These are phyloP conservation scores for Coleophora flavipennella DNA, from an alignment of 2,888 invertebrate genomes.

Conservation along the genomic window DNA sequence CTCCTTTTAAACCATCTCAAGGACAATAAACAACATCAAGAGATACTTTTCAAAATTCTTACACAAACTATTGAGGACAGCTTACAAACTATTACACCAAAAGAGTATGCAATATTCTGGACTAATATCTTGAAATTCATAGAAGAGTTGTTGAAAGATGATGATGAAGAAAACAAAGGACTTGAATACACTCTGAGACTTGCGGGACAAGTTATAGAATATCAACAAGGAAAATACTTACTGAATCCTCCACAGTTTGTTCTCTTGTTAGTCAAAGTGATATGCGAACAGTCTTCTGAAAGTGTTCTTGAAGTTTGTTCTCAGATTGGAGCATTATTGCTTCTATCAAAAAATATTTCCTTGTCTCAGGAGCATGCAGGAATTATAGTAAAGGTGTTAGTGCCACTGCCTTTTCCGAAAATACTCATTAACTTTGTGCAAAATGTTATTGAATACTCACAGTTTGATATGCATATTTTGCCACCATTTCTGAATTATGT, in stretches of 20 bases:
- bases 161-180: slow-evolving; percentile 40
- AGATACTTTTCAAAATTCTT: slow-evolving; percentile 76
- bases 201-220: slow-evolving; percentile 74
- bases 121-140: slow-evolving; percentile 45
- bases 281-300: slow-evolving; percentile 58
- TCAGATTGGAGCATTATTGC: slow-evolving; percentile 72
- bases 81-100: slow-evolving; percentile 72
- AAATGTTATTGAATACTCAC: slow-evolving; percentile 75
- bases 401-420: slow-evolving; percentile 68
- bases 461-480: slow-evolving; percentile 81
- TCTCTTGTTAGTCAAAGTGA: slow-evolving; percentile 66
- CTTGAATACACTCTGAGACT: slow-evolving; percentile 68
- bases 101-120: slow-evolving; percentile 80
- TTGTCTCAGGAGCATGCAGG: slow-evolving; percentile 82
- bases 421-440: slow-evolving; percentile 77
- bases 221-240: slow-evolving; percentile 77
- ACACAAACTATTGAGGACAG: slow-evolving; percentile 77
- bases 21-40: slow-evolving; percentile 61
- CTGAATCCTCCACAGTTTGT: slow-evolving; percentile 74
- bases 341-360: slow-evolving; percentile 74
- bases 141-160: slow-evolving; percentile 45
- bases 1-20: slow-evolving; percentile 76
- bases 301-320: slow-evolving; percentile 59
- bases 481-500: slow-evolving; percentile 77
- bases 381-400: slow-evolving; percentile 75